Evolutionary conservation across 2,888 invertebrate genomes (phyloP).

Genomic region (Pheosia tremula): DNA sequence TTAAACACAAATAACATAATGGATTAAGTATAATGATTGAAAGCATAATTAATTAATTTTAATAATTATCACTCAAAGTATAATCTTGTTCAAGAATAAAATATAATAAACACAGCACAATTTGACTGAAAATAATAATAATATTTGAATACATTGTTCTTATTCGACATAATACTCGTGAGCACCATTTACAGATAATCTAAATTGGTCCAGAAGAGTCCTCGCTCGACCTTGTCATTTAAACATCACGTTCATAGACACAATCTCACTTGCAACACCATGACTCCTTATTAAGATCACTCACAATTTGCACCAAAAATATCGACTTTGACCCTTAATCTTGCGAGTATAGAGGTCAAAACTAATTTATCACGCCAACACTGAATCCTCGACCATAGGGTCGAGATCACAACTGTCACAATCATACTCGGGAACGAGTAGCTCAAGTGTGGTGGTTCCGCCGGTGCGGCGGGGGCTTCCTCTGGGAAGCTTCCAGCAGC

Average conservation of each 20-base stretch:
- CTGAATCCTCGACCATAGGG: constrained; percentile 11
- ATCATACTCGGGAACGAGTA: not conserved
- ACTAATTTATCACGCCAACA: constrained; percentile 21
- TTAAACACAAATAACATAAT: constrained; percentile 39
- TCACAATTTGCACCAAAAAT: constrained; percentile 16
- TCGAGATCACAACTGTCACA: constrained; percentile 10
- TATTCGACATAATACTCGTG: constrained; percentile 49
- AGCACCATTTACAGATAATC: constrained; percentile 38
- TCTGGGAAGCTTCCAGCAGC: constrained; percentile 85
- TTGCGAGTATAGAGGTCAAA: constrained; percentile 35
- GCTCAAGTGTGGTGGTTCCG: constrained; percentile 66
- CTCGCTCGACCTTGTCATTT: not conserved
- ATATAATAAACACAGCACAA: constrained; percentile 69
- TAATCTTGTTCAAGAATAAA: constrained; percentile 60
- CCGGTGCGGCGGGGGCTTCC: constrained; percentile 66
- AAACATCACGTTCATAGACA: not conserved
- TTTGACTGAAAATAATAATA: constrained; percentile 56
- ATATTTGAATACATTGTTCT: constrained; percentile 38
- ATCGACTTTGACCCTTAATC: constrained; percentile 38
- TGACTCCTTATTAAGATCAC: constrained; percentile 6
- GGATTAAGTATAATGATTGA: constrained; percentile 34
- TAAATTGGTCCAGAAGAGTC: constrained; percentile 18
- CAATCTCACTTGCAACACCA: not conserved
- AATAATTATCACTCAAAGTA: constrained; percentile 60
- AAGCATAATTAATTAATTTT: constrained; percentile 42